Evolutionary conservation across 2,797 vertebrate genomes (phyloP), one percentile per base, ranked within the genome.

Genomic region (Bradypodion pumilum): DNA sequence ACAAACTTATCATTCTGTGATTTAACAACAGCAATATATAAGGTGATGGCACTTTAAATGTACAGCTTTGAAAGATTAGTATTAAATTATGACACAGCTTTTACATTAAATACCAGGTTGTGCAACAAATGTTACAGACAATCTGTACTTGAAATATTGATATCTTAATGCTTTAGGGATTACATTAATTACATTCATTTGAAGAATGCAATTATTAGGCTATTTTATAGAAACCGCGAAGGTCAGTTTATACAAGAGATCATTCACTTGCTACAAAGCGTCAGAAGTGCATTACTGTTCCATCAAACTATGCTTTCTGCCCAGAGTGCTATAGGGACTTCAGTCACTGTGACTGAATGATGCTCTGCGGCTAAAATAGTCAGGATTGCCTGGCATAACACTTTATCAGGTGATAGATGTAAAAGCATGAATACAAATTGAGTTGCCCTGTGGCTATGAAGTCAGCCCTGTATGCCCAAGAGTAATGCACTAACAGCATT

Each of bases 151-250:
- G 89, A 88, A 94, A 92, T 92, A 93, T 94, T 92, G 95, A 87
- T 89, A 92, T 92, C 89, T 92, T 88, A 89, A 44, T 85, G 85
- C 82, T 94, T 92, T 88, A 52, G 74, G 92, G 82, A 92, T 90
- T 90, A 85, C 82, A 95, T 93, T 95, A 95, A 94, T 95, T 95
- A 89, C 46, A 89, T 74, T 86, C 78, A 91, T 77, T 91, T 85
- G 86, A 88, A 91, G 66, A 95, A 84, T 74, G 80, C 78, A 91
- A 89, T 92, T 94, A 95, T 94, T 93, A 92, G 60, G 87, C 59
- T 81, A 46, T 65, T 91, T 93, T 92, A 92, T 69, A 85, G 72
- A 74, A 91, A 81, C 19, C 78, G 85, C 46, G 84, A 78, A 88
- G 85, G 82, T 94, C 89, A 93, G 56, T 87, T 94, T 91, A 92